Base-by-base conservation (phyloP, 2,888 invertebrate species). In the Xestoiulus laeticollis region DNA sequence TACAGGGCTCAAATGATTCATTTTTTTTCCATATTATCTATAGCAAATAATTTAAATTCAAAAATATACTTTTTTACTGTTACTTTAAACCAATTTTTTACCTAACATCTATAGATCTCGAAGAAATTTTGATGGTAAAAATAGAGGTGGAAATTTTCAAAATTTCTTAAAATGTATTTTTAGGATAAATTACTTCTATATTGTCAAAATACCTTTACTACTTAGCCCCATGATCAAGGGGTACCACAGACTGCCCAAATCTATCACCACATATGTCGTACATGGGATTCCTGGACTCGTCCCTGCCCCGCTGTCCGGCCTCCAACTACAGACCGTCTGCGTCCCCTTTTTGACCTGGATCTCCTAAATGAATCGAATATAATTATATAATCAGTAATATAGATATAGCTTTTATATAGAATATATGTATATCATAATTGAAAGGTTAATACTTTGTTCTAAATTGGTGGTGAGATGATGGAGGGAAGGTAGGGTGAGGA, bases 311-410 rank as follows among this genome's bases (percentile, higher is more conserved):
- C 12, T 12, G 5, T 1, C 68, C 68, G 26, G 26, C 26, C 68
- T 68, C 26, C 68, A n/a, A 68, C 68, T n/a, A 68, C 68, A 68
- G 26, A 68, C 22, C 68, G 26, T 68, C 68, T 68, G 26, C 59
- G 8, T 68, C 68, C 68, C 68, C 68, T 68, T 68, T 68, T 53
- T 22, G 68, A 68, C 68, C 68, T 68, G 68, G 68, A 68, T 68
- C 68, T 68, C 68, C 68, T 68, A 68, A 68, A 68, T n/a, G 68
- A 68, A 68, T 68, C 68, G 68, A 68, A 68, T 68, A 68, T 68
- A 68, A 68, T 68, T 26, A 68, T 68, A 68, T 68, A 68, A 68
- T 68, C 26, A 26, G 68, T 68, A 68, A 22, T 68, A 68, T 68
- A 68, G 68, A 68, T 68, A 68, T 68, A 68, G 68, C 68, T 68